Percentiles rank a stretch among this genome's conserved stretches.
phyloP scores from a whole-genome alignment of 64 coral and sea anemone genomes.

The Acropora yongei region DNA sequence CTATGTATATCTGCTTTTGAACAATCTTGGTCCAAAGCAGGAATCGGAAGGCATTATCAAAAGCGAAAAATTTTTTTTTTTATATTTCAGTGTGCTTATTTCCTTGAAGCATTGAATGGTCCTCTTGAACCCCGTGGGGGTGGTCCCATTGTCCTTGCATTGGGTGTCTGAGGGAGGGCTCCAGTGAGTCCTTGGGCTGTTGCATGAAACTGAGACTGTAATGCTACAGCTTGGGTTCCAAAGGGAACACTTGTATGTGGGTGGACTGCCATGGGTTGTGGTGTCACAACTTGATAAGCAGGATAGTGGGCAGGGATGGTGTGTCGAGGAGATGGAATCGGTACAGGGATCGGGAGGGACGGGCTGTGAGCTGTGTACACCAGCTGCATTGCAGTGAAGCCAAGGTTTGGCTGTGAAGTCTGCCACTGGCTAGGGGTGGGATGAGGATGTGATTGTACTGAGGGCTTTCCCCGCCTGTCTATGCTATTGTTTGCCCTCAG shows the following conservation, averaged over 20 bases:
- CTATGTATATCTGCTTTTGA: no score
- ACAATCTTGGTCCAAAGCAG: no score
- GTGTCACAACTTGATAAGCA: slow-evolving; percentile 13
- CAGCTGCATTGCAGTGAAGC: slow-evolving; percentile 61
- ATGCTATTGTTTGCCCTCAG: background rate
- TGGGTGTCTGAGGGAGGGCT: background rate
- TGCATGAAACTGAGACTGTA: slow-evolving; percentile 39
- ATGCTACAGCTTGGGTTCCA: slow-evolving; percentile 2
- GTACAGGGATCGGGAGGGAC: slow-evolving; percentile 96
- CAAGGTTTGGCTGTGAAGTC: slow-evolving; percentile 24
- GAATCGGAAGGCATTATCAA: no score
- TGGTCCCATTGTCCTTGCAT: slow-evolving; percentile 11
- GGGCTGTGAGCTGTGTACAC: slow-evolving; percentile 84
- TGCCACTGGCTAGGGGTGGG: slow-evolving; percentile 76
- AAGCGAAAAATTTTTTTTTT: no score
- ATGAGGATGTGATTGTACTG: slow-evolving; percentile 17
- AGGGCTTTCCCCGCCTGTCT: slow-evolving; percentile 45
- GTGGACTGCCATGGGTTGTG: slow-evolving; percentile 34
- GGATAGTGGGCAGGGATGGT: slow-evolving; percentile 20
- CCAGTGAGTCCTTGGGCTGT: slow-evolving; percentile 2
- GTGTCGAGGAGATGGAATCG: slow-evolving; percentile 68
- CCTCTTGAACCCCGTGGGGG: slow-evolving; percentile 21
- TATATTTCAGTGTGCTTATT: background rate
- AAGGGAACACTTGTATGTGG: background rate
- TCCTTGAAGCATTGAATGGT: slow-evolving; percentile 6